Evolutionary conservation across 2,888 invertebrate species (phyloP).

Genomic region (Magallana nippona): DNA sequence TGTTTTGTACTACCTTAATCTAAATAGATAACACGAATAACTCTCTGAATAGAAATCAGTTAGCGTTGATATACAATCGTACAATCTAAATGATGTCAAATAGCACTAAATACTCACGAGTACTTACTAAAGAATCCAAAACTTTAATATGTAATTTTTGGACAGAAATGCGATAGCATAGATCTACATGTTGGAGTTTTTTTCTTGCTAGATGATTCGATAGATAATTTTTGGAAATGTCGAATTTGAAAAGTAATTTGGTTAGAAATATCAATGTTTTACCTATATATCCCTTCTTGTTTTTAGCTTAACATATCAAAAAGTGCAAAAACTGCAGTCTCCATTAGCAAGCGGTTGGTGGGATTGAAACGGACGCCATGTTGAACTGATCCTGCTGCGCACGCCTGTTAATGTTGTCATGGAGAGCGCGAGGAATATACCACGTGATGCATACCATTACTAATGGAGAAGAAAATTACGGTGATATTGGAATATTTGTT

Average conservation of each 20-base stretch:
- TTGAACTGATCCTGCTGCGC: constrained; percentile 7
- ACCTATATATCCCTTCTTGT: neutral
- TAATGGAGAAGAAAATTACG: constrained; percentile 29
- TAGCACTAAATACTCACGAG: too few relatives aligned
- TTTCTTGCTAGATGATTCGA: neutral
- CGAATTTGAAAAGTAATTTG: neutral
- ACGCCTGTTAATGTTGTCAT: constrained; percentile 22
- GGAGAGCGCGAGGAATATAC: constrained; percentile 1
- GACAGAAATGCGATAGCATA: too few relatives aligned
- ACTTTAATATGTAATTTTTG: too few relatives aligned
- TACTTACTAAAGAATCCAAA: too few relatives aligned
- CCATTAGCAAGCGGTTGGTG: constrained; percentile 20
- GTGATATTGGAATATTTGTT: constrained; percentile 24
- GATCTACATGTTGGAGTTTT: neutral
- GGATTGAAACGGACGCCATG: constrained; percentile 24
- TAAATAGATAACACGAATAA: too few relatives aligned
- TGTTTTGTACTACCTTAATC: too few relatives aligned
- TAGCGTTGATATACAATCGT: too few relatives aligned
- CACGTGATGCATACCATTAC: constrained; percentile 22
- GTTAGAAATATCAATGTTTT: neutral
- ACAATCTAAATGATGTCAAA: too few relatives aligned
- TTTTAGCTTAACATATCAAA: neutral
- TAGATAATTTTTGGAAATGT: neutral
- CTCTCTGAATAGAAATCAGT: too few relatives aligned
- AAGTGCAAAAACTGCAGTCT: constrained; percentile 26